A percentile compares a stretch with the other conserved stretches of the same genome.
These are phyloP conservation scores for Spea multiplicata DNA, from an alignment of 2,113 vertebrate genomes.

Conservation along the genomic window DNA sequence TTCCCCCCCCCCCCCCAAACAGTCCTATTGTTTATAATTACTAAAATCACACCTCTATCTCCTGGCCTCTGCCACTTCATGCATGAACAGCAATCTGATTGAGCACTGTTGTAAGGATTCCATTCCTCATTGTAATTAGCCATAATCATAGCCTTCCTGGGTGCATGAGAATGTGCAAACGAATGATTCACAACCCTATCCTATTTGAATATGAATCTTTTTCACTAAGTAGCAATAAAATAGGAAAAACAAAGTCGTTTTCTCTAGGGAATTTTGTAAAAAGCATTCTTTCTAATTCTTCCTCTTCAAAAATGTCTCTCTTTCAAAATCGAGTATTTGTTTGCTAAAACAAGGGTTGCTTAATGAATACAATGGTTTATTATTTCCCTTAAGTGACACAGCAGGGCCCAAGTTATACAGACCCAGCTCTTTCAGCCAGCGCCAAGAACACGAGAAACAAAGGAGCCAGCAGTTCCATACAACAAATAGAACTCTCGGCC, in stretches of 20 bases:
- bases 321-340: constrained; percentile 68
- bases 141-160: constrained; percentile 77
- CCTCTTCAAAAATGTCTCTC: constrained; percentile 58
- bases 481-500: constrained; percentile 57
- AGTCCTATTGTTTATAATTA: constrained; percentile 73
- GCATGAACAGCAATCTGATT: constrained; percentile 80
- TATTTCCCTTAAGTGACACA: constrained; percentile 79
- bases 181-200: constrained; percentile 74
- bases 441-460: constrained; percentile 79
- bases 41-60: constrained; percentile 69
- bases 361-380: constrained; percentile 86
- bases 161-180: constrained; percentile 80
- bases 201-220: constrained; percentile 90
- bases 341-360: constrained; percentile 80
- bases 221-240: constrained; percentile 69
- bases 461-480: constrained; percentile 58
- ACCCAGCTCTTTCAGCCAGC: constrained; percentile 70
- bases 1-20: constrained; percentile 62
- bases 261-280: constrained; percentile 79
- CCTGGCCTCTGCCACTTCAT: constrained; percentile 65
- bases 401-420: constrained; percentile 68
- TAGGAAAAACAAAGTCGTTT: constrained; percentile 71
- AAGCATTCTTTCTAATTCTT: constrained; percentile 56
- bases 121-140: constrained; percentile 87
- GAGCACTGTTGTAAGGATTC: constrained; percentile 74